Conservation (phyloP, 2,113 vertebrate genomes). For the Larimichthys crocea region DNA sequence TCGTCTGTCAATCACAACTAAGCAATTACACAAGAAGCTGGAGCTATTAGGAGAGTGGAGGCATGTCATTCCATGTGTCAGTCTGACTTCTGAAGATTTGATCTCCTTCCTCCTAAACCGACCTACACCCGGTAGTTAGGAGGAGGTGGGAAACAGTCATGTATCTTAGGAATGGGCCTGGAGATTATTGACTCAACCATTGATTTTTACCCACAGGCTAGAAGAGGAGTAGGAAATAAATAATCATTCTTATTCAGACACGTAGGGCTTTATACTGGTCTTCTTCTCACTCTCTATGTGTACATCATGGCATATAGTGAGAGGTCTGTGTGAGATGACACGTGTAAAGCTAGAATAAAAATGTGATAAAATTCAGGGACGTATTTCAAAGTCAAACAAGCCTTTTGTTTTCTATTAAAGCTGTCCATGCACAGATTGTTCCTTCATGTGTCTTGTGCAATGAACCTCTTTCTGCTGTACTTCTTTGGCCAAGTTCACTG, state of each 20-base stretch:
- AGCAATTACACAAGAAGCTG: constrained; percentile 48
- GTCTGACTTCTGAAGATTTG: constrained; percentile 46
- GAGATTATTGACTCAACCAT: constrained; percentile 77
- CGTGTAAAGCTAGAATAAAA: not conserved
- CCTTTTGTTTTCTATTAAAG: not conserved
- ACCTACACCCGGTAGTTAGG: constrained; percentile 52
- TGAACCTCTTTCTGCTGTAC: not conserved
- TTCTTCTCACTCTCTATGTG: constrained; percentile 2
- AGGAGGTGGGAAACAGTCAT: constrained; percentile 58
- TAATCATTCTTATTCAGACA: constrained; percentile 65
- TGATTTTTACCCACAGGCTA: constrained; percentile 73
- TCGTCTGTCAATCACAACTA: constrained; percentile 37
- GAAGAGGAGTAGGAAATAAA: constrained; percentile 68
- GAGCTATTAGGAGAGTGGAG: constrained; percentile 32
- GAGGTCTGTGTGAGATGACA: constrained; percentile 11
- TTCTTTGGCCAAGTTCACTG: constrained; percentile 19
- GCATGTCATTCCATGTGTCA: constrained; percentile 39
- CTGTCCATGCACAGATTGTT: not conserved
- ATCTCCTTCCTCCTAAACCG: constrained; percentile 26
- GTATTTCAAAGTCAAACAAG: not conserved
- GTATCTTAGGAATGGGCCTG: constrained; percentile 61
- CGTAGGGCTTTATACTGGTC: constrained; percentile 29
- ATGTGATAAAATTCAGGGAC: not conserved
- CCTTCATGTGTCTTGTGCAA: not conserved
- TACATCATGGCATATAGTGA: constrained; percentile 1